Evolutionary conservation across 1,140 invertebrate species (phyloP).

Genomic region (Brachionus rotundiformis): DNA sequence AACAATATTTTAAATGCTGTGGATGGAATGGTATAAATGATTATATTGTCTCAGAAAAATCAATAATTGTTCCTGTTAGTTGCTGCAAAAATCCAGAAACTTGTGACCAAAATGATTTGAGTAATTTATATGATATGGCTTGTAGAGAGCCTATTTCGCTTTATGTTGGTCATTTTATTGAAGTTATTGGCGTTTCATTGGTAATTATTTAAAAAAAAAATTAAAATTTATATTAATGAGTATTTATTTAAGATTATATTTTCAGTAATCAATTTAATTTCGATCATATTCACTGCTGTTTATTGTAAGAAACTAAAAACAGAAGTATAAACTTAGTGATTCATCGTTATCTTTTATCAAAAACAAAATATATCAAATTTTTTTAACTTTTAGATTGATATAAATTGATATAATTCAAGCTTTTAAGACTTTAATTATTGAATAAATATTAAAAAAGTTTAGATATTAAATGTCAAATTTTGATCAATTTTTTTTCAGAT

Average conservation of each 20-base stretch:
- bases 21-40: conserved; percentile 44
- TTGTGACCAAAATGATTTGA: conserved; percentile 34
- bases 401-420: too few species aligned
- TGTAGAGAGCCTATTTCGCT: background rate
- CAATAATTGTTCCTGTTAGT: background rate
- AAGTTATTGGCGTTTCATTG: conserved; percentile 16
- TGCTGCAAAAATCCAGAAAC: background rate
- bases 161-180: background rate
- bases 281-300: background rate
- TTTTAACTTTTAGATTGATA: too few species aligned
- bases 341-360: too few species aligned
- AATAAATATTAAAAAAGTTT: too few species aligned
- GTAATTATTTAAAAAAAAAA: background rate
- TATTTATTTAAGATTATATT: conserved; percentile 12
- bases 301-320: background rate
- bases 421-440: too few species aligned
- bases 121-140: background rate
- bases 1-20: conserved; percentile 47
- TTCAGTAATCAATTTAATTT: background rate
- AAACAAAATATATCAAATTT: too few species aligned
- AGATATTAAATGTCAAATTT: background rate
- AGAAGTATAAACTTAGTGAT: background rate
- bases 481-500: background rate
- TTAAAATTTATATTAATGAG: background rate
- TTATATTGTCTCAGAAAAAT: background rate